Conservation (phyloP, 1,140 invertebrate species). For the Drosophila watanabei region DNA sequence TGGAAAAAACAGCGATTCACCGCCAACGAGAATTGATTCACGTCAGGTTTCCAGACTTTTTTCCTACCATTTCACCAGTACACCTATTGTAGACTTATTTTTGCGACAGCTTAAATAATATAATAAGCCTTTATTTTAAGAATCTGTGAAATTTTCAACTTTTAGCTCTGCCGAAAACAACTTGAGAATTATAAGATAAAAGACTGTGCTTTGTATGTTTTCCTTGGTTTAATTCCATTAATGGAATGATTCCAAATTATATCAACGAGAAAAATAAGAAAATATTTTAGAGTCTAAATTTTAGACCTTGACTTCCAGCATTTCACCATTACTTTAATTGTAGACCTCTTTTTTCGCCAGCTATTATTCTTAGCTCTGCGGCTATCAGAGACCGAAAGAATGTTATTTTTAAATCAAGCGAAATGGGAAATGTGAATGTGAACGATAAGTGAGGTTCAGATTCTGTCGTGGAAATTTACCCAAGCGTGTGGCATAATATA, state of each 20-base stretch:
- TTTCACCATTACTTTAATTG: slow-evolving; percentile 10
- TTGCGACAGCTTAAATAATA: background rate
- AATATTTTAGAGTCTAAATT: no score
- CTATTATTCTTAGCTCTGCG: slow-evolving; percentile 32
- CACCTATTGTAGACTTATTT: background rate
- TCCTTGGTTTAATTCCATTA: no score
- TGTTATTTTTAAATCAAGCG: slow-evolving; percentile 34
- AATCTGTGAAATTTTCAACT: background rate
- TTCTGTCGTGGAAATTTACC: slow-evolving; percentile 73
- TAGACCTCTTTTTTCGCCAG: background rate
- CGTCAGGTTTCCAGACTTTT: slow-evolving; percentile 7
- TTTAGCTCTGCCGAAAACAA: no score
- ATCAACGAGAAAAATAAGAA: background rate
- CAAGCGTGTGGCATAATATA: slow-evolving; percentile 46
- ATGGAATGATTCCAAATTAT: no score
- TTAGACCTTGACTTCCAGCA: slow-evolving; percentile 6
- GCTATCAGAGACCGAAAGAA: slow-evolving; percentile 32
- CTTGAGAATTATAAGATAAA: background rate
- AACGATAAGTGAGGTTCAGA: slow-evolving; percentile 60
- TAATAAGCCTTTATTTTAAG: background rate
- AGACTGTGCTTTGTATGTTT: background rate
- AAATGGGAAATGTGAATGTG: slow-evolving; percentile 27
- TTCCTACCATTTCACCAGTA: slow-evolving; percentile 6
- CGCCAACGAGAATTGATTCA: slow-evolving; percentile 28
- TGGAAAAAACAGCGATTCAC: slow-evolving; percentile 59